Percentiles rank a stretch among this genome's conserved stretches.
These are phyloP conservation scores for Carettochelys insculpta DNA, from an alignment of 2,113 vertebrate genomes.

Conservation along the genomic window DNA sequence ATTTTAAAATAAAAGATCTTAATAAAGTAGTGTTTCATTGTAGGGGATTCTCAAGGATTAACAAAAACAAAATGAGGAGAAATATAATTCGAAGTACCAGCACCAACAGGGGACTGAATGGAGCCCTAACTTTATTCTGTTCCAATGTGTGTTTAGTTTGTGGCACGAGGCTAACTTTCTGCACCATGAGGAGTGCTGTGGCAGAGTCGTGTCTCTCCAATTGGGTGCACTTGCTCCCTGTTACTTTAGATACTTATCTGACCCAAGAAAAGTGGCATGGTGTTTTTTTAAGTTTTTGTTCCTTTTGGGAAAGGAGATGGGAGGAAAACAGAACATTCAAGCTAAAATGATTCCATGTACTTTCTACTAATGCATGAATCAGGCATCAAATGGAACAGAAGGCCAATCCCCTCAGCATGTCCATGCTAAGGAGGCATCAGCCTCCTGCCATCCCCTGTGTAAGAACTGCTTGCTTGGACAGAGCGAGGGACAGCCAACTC, in stretches of 20 bases:
- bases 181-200: background rate
- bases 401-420: background rate
- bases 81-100: background rate
- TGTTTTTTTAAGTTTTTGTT: background rate
- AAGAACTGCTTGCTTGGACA: too few relatives aligned
- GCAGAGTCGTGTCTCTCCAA: background rate
- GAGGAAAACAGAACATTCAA: background rate
- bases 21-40: too few relatives aligned
- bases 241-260: background rate
- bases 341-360: background rate
- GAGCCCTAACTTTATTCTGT: too few relatives aligned
- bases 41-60: too few relatives aligned
- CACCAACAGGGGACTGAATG: background rate
- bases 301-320: background rate
- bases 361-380: background rate
- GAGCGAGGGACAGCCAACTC: too few relatives aligned
- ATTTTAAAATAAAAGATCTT: too few relatives aligned
- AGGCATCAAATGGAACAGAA: background rate
- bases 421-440: too few relatives aligned
- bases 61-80: background rate
- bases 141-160: background rate
- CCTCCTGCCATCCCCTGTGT: too few relatives aligned
- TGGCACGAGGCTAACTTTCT: background rate
- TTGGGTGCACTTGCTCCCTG: background rate
- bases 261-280: background rate